A percentile compares a stretch with the other conserved stretches of the same genome.
Conservation (phyloP, 2,113 vertebrate genomes). For the Hiodon alosoides region DNA sequence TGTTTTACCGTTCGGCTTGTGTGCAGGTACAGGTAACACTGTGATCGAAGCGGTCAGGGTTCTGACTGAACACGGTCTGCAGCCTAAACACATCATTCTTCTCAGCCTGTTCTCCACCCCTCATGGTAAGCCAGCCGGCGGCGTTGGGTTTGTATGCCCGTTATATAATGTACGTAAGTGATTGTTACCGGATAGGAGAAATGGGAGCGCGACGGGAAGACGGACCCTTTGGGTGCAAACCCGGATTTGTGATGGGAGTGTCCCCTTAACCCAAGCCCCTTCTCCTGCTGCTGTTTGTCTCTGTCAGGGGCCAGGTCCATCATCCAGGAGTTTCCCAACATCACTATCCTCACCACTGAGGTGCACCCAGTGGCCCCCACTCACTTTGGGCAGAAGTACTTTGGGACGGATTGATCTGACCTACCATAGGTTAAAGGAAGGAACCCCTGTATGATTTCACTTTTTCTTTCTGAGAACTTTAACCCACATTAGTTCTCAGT, state of each 20-base stretch:
- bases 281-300: not conserved
- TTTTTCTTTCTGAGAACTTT: too few species aligned
- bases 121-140: constrained; percentile 65
- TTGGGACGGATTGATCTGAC: constrained; percentile 83
- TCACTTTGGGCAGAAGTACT: constrained; percentile 96
- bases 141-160: too few species aligned
- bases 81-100: constrained; percentile 85
- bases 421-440: not conserved
- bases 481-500: too few species aligned
- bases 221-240: too few species aligned
- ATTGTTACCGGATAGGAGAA: not conserved
- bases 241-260: too few species aligned
- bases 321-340: constrained; percentile 93
- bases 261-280: too few species aligned
- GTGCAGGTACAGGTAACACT: constrained; percentile 85
- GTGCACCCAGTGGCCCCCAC: constrained; percentile 90
- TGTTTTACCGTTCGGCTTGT: constrained; percentile 2
- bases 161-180: too few species aligned
- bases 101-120: constrained; percentile 94
- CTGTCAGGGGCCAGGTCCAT: constrained; percentile 86
- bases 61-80: constrained; percentile 86
- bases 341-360: constrained; percentile 94
- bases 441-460: not conserved
- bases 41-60: constrained; percentile 93
- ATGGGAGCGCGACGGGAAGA: too few species aligned